These are phyloP conservation scores for Gortyna flavago DNA, from an alignment of 2,888 invertebrate species.

Conservation along the genomic window DNA sequence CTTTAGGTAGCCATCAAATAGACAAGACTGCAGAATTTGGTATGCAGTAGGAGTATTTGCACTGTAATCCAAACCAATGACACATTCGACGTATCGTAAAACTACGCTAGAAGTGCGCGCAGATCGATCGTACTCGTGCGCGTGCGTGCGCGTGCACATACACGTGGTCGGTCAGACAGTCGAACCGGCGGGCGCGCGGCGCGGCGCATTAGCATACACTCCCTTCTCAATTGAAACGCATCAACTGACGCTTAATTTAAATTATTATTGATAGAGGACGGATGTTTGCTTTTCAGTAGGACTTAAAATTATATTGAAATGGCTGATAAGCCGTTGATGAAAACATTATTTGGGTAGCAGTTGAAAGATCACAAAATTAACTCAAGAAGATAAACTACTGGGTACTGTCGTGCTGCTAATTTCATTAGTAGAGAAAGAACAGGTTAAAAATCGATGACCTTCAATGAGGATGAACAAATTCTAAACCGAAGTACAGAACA, in stretches of 20 bases:
- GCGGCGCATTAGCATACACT: conserved; percentile 45
- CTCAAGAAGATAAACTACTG: background rate
- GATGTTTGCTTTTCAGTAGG: background rate
- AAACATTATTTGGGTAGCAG: background rate
- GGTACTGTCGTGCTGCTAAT: background rate
- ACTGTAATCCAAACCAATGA: conserved; percentile 1
- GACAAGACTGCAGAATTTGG: background rate
- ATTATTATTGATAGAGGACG: conserved; percentile 15
- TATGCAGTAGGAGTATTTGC: background rate
- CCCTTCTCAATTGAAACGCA: conserved; percentile 44
- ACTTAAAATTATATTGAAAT: background rate
- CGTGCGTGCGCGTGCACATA: conserved; percentile 46
- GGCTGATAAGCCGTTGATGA: background rate
- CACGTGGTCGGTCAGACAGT: conserved; percentile 43
- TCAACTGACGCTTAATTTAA: conserved; percentile 21
- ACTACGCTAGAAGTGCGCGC: conserved; percentile 25
- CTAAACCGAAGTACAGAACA: conserved; percentile 7
- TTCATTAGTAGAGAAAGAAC: background rate
- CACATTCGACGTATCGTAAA: conserved; percentile 40
- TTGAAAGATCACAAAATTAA: background rate
- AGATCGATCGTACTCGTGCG: conserved; percentile 24
- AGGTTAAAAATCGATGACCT: conserved; percentile 10
- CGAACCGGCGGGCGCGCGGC: conserved; percentile 2
- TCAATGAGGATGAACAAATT: background rate
- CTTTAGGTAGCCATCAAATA: background rate